phyloP scores from a whole-genome alignment of 1,140 invertebrate species.

The Drosophila burlai region DNA sequence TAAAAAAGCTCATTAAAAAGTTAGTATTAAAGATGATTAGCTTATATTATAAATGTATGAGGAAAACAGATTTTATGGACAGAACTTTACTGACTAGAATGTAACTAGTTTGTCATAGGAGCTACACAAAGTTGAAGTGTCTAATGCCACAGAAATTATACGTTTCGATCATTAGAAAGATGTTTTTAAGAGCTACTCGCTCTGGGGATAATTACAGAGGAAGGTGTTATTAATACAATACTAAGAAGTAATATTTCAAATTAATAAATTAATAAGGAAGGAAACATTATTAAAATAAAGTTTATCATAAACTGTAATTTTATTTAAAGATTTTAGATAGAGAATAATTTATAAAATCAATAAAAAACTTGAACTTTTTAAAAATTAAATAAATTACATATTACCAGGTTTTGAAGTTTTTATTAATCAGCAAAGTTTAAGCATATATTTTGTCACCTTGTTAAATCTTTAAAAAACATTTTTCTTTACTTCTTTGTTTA shows the following conservation, averaged over 20 bases:
- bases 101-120: constrained; percentile 14
- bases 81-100: constrained; percentile 7
- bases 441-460: constrained; percentile 9
- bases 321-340: too few relatives aligned
- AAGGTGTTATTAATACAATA: neutral
- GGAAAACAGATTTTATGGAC: constrained; percentile 13
- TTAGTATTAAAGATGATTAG: constrained; percentile 8
- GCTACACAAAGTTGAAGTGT: neutral
- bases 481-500: constrained; percentile 16
- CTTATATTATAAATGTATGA: neutral
- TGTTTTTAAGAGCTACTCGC: neutral
- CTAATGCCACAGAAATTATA: neutral
- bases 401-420: too few relatives aligned
- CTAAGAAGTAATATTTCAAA: neutral
- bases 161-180: neutral
- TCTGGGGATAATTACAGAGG: neutral
- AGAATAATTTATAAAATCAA: too few relatives aligned
- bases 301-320: too few relatives aligned
- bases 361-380: too few relatives aligned
- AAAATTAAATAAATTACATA: too few relatives aligned
- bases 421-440: neutral
- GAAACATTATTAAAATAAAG: neutral
- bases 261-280: neutral
- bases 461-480: constrained; percentile 23
- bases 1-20: constrained; percentile 16